Conservation (phyloP, 2,797 vertebrate genomes). For the Halcyon badia region DNA sequence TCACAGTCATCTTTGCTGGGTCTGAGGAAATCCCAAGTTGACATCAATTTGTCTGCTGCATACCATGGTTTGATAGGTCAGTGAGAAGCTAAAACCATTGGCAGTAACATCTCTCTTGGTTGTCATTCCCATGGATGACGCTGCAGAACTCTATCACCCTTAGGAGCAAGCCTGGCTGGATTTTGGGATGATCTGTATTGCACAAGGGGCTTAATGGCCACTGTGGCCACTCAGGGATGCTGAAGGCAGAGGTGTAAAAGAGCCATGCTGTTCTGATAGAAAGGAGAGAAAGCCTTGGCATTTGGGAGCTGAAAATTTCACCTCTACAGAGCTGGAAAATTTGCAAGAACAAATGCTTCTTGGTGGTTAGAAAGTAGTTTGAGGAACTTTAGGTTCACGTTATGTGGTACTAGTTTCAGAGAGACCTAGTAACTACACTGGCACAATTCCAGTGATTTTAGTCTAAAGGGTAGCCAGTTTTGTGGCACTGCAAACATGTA, state of each 20-base stretch:
- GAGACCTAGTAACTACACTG: neutral
- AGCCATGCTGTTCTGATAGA: neutral
- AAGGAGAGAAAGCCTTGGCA: neutral
- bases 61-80: neutral
- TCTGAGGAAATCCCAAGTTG: neutral
- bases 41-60: fast-evolving
- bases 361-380: neutral
- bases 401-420: neutral
- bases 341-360: neutral
- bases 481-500: neutral
- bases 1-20: fast-evolving
- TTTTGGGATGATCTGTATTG: neutral
- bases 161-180: neutral
- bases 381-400: neutral
- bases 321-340: neutral
- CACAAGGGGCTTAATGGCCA: neutral
- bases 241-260: neutral
- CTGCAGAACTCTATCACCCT: neutral
- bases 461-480: neutral
- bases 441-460: neutral
- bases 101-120: neutral
- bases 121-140: neutral
- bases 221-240: neutral
- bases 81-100: neutral
- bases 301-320: neutral